These are phyloP conservation scores for Oncorhynchus gorbuscha DNA, from an alignment of 2,113 vertebrate genomes.

Conservation along the genomic window DNA sequence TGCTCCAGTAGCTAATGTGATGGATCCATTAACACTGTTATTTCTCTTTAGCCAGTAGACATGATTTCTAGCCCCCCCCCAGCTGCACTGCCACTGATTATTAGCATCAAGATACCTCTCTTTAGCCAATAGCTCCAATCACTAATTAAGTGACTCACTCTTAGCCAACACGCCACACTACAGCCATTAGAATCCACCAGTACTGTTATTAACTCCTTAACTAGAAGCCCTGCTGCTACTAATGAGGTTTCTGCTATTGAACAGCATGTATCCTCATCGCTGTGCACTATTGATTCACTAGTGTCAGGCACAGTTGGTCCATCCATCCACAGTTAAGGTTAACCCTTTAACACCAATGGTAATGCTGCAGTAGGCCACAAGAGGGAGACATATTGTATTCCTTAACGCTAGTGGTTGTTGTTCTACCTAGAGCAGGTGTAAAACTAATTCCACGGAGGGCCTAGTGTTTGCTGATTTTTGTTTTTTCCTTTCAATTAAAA, in stretches of 20 bases:
- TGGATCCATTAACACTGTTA: slow-evolving; percentile 36
- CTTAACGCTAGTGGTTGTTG: not conserved
- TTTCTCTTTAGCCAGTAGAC: slow-evolving; percentile 62
- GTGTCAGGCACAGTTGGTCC: not conserved
- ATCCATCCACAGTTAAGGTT: not conserved
- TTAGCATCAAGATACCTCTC: slow-evolving; percentile 23
- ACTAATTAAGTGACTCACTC: slow-evolving; percentile 19
- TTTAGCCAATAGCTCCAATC: slow-evolving; percentile 15
- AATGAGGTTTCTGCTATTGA: slow-evolving; percentile 27
- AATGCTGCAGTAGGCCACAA: not conserved
- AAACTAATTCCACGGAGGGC: too few relatives aligned
- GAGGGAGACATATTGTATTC: slow-evolving; percentile 6
- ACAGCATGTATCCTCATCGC: not conserved
- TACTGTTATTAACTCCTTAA: slow-evolving; percentile 1
- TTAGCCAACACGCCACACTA: too few relatives aligned
- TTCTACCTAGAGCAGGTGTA: not conserved
- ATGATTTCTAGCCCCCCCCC: slow-evolving; percentile 32
- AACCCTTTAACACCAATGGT: slow-evolving; percentile 2
- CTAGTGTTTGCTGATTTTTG: too few relatives aligned
- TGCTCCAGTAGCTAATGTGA: too few relatives aligned
- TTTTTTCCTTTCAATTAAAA: too few relatives aligned
- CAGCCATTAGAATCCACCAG: too few relatives aligned
- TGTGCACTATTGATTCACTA: not conserved
- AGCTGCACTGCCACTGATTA: slow-evolving; percentile 44
- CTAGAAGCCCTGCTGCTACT: slow-evolving; percentile 22